These are phyloP conservation scores for Metaphire vulgaris DNA, from an alignment of 1,140 invertebrate species.

Conservation along the genomic window DNA sequence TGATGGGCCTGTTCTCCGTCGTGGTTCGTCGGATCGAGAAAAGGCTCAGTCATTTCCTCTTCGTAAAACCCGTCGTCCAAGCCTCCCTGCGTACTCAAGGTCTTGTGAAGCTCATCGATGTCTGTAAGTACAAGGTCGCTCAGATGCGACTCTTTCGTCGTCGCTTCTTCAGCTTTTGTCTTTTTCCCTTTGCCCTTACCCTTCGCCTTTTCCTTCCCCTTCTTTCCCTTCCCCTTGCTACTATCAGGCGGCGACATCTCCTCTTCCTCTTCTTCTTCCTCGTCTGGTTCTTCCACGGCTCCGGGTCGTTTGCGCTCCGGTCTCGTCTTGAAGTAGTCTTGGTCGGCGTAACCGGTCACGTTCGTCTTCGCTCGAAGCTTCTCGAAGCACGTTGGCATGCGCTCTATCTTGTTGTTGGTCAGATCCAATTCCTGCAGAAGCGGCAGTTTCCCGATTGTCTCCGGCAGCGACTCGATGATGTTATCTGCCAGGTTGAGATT, in stretches of 20 bases:
- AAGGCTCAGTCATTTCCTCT: too few relatives aligned
- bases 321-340: neutral
- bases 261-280: neutral
- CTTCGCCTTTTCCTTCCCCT: neutral
- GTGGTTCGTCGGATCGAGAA: too few relatives aligned
- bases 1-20: too few relatives aligned
- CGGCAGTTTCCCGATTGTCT: constrained; percentile 35
- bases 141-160: too few relatives aligned
- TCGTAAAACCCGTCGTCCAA: too few relatives aligned
- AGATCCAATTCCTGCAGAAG: neutral
- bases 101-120: neutral
- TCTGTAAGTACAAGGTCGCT: too few relatives aligned
- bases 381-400: neutral
- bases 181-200: neutral
- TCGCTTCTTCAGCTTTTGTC: neutral
- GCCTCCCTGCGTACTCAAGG: too few relatives aligned
- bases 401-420: neutral
- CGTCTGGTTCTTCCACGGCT: neutral
- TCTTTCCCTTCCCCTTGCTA: neutral
- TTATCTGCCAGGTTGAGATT: constrained; percentile 46
- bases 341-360: neutral
- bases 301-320: neutral
- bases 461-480: constrained; percentile 41
- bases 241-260: neutral
- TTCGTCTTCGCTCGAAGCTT: neutral